Conservation (phyloP, 30 jellyfish, hydroid and myxozoan genomes). For the Aurelia sp. region DNA sequence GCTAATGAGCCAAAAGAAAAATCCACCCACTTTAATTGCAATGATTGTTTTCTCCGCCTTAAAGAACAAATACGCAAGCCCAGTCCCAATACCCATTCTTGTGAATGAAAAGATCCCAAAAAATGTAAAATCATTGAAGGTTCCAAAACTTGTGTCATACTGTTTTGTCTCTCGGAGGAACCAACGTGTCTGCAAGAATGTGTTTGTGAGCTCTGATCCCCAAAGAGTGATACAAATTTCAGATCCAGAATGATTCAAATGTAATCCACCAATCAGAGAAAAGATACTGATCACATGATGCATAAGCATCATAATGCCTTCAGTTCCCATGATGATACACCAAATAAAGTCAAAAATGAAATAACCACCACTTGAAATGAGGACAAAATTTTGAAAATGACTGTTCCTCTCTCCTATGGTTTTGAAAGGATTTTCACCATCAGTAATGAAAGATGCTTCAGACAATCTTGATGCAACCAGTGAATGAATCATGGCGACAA, state of each 20-base stretch:
- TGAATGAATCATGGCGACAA: slow-evolving; percentile 85
- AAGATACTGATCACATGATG: slow-evolving; percentile 89
- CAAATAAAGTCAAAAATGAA: slow-evolving; percentile 85
- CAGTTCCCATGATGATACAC: slow-evolving; percentile 91
- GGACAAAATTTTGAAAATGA: slow-evolving; percentile 42
- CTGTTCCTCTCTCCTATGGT: slow-evolving; percentile 80
- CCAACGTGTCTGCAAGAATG: slow-evolving; percentile 93
- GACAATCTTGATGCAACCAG: slow-evolving; percentile 37
- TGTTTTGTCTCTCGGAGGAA: slow-evolving; percentile 64
- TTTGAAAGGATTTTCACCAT: slow-evolving; percentile 75
- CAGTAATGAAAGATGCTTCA: slow-evolving; percentile 51
- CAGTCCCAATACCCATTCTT: slow-evolving; percentile 83
- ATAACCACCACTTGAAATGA: slow-evolving; percentile 75
- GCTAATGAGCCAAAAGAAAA: slow-evolving; percentile 67
- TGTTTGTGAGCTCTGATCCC: slow-evolving; percentile 96
- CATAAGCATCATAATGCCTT: slow-evolving; percentile 76
- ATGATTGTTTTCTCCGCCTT: slow-evolving; percentile 56
- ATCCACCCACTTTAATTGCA: slow-evolving; percentile 78
- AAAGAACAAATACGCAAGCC: slow-evolving; percentile 49
- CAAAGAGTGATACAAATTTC: slow-evolving; percentile 83
- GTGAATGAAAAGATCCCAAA: slow-evolving; percentile 58
- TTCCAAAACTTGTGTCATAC: slow-evolving; percentile 70
- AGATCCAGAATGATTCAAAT: slow-evolving; percentile 80
- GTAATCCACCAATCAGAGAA: slow-evolving; percentile 75
- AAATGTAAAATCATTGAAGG: slow-evolving; percentile 74